Percentiles rank a stretch among this genome's conserved stretches.
phyloP scores from a whole-genome alignment of 2,888 invertebrate genomes.

The Globia sparganii region DNA sequence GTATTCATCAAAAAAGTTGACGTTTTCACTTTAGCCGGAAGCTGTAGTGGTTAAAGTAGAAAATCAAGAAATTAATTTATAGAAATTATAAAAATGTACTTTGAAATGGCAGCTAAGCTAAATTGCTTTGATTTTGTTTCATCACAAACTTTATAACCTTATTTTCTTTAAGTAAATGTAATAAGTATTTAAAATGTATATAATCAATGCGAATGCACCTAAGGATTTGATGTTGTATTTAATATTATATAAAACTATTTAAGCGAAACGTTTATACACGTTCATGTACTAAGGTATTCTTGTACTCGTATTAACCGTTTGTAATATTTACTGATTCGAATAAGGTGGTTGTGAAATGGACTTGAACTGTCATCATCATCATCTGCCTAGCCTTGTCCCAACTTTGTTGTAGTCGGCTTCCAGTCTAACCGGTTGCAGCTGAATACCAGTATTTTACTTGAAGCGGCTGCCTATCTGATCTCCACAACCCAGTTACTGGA shows the following conservation, averaged over 20 bases:
- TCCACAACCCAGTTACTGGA: not conserved
- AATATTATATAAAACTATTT: conserved; percentile 56
- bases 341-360: conserved; percentile 33
- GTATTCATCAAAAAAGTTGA: conserved; percentile 1
- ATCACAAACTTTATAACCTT: not conserved
- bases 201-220: conserved; percentile 77
- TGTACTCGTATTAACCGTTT: conserved; percentile 46
- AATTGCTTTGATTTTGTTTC: conserved; percentile 8
- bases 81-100: not conserved
- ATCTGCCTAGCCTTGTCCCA: not conserved
- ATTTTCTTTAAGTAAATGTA: conserved; percentile 40
- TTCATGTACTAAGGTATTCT: conserved; percentile 52
- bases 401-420: not conserved
- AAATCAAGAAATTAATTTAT: not conserved
- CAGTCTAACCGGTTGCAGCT: not conserved
- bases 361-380: not conserved
- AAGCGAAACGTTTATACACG: conserved; percentile 58
- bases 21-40: conserved; percentile 1
- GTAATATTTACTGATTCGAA: conserved; percentile 39
- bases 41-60: not conserved
- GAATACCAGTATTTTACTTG: not conserved
- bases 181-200: conserved; percentile 65
- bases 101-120: conserved; percentile 19
- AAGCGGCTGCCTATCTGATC: not conserved
- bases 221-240: conserved; percentile 85